Evolutionary conservation across 2,113 vertebrate genomes (phyloP).

Genomic region (Gymnocephalus cernua): DNA sequence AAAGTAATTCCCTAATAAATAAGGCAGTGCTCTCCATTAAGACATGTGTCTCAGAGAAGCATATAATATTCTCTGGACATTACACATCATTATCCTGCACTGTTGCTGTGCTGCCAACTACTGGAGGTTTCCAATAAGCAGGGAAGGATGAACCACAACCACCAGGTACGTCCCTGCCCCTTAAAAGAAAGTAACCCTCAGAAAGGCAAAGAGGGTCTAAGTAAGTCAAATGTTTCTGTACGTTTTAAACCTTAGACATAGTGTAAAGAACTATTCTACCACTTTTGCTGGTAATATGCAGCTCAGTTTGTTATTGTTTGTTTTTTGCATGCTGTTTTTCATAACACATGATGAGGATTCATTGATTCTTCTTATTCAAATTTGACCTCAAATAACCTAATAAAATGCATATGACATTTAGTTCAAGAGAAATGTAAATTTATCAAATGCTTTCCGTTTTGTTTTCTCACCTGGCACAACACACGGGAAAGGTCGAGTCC

Average conservation of each 20-base stretch:
- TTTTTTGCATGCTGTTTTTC: background rate
- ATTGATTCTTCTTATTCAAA: background rate
- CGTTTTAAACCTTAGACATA: no score
- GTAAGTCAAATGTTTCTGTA: no score
- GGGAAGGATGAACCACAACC: constrained; percentile 13
- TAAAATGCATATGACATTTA: background rate
- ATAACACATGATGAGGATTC: background rate
- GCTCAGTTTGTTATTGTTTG: background rate
- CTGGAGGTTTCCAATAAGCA: constrained; percentile 37
- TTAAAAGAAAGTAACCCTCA: background rate
- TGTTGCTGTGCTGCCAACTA: constrained; percentile 25
- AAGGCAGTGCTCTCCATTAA: constrained; percentile 68
- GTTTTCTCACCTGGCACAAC: background rate
- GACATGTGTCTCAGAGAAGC: constrained; percentile 54
- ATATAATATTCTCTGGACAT: constrained; percentile 59
- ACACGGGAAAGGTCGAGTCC: constrained; percentile 21
- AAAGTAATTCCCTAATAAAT: constrained; percentile 58
- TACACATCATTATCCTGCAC: constrained; percentile 46
- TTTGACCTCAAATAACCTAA: background rate
- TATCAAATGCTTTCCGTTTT: background rate
- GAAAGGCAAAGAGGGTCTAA: background rate
- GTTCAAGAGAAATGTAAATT: background rate
- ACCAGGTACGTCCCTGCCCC: background rate
- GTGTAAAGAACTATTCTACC: no score
- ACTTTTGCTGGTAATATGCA: background rate